phyloP scores from a whole-genome alignment of 1,140 invertebrate species.

The Drosophila burlai region DNA sequence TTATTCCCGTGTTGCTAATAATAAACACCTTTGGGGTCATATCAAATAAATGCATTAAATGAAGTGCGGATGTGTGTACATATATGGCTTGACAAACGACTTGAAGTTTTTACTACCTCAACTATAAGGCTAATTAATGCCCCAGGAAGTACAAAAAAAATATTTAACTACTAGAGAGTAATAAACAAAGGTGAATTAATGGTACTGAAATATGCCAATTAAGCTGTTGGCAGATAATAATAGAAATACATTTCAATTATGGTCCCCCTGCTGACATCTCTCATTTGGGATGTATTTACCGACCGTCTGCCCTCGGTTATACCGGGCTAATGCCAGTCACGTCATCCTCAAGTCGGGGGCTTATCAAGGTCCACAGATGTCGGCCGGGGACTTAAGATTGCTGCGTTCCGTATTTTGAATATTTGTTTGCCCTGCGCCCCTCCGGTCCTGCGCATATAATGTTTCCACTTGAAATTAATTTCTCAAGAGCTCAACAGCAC shows the following conservation, averaged over 20 bases:
- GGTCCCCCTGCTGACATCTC: slow-evolving; percentile 1
- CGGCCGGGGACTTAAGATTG: slow-evolving; percentile 37
- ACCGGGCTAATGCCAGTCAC: slow-evolving; percentile 40
- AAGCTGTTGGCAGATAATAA: slow-evolving; percentile 22
- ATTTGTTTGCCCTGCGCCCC: slow-evolving; percentile 63
- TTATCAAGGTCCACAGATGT: slow-evolving; percentile 49
- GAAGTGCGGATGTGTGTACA: slow-evolving; percentile 26
- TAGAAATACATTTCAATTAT: slow-evolving; percentile 47
- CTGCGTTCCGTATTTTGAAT: slow-evolving; percentile 69
- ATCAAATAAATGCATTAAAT: slow-evolving; percentile 69
- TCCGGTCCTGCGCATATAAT: slow-evolving; percentile 53
- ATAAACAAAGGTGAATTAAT: slow-evolving; percentile 6
- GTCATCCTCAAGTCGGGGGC: slow-evolving; percentile 20
- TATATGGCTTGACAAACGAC: slow-evolving; percentile 41
- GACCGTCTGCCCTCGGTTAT: slow-evolving; percentile 25
- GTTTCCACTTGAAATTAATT: slow-evolving; percentile 83
- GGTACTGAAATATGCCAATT: slow-evolving; percentile 25
- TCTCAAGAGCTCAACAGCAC: slow-evolving; percentile 81
- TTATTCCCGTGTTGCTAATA: slow-evolving; percentile 79
- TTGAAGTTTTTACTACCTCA: slow-evolving; percentile 14
- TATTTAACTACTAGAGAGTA: not conserved
- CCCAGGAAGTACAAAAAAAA: not conserved
- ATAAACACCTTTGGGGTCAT: slow-evolving; percentile 77
- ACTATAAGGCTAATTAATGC: slow-evolving; percentile 31
- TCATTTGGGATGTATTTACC: not conserved